phyloP scores from a whole-genome alignment of 1,140 invertebrate species.

The Drosophila takahashii region DNA sequence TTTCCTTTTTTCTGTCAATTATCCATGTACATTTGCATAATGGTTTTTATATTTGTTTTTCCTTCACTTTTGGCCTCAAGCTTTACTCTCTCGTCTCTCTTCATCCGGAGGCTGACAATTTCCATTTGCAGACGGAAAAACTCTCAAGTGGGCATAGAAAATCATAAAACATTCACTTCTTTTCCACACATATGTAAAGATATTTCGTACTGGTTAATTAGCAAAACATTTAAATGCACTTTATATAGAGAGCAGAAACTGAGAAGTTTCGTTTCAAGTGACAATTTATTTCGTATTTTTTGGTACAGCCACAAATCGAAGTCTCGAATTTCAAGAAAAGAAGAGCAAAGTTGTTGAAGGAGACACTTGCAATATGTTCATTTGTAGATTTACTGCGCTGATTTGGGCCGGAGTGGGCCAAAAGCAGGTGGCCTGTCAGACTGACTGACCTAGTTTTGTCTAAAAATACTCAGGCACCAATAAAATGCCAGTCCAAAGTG shows the following conservation, averaged over 20 bases:
- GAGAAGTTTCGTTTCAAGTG: constrained; percentile 6
- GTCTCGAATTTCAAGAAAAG: neutral
- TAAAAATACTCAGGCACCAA: constrained; percentile 47
- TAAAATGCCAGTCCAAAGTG: constrained; percentile 50
- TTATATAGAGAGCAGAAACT: constrained; percentile 1
- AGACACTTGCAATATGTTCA: constrained; percentile 66
- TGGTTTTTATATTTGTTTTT: constrained; percentile 40
- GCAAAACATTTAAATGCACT: constrained; percentile 42
- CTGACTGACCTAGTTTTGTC: constrained; percentile 48
- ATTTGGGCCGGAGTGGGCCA: constrained; percentile 15
- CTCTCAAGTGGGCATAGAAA: constrained; percentile 29
- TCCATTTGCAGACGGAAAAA: constrained; percentile 19
- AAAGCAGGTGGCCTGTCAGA: constrained; percentile 44
- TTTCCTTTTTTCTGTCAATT: constrained; percentile 39
- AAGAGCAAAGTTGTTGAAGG: constrained; percentile 33
- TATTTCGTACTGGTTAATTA: constrained; percentile 23
- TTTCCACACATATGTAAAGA: neutral
- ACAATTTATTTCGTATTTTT: constrained; percentile 9
- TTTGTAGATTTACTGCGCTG: constrained; percentile 52
- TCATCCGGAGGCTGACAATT: constrained; percentile 13
- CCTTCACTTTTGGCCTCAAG: constrained; percentile 20
- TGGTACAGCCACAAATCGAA: constrained; percentile 7
- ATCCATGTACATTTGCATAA: constrained; percentile 44
- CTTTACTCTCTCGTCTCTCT: constrained; percentile 3
- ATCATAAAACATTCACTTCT: constrained; percentile 31